A percentile compares a stretch with the other conserved stretches of the same genome.
These are phyloP conservation scores for Mythimna albipuncta DNA, from an alignment of 2,888 invertebrate species.

Conservation along the genomic window DNA sequence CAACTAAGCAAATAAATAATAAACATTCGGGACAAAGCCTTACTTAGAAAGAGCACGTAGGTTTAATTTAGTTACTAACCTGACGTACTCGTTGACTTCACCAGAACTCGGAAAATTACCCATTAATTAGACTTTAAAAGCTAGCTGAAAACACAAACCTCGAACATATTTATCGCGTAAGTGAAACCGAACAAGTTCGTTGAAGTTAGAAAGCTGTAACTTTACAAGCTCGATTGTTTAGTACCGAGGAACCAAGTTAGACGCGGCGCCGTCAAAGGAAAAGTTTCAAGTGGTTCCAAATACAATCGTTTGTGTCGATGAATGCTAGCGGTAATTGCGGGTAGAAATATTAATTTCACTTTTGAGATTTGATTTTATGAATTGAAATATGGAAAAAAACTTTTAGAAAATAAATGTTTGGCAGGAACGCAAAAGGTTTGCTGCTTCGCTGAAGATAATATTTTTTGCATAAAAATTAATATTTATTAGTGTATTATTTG, in stretches of 20 bases:
- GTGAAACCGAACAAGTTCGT: conserved; percentile 70
- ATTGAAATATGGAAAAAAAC: neutral
- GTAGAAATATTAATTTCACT: conserved; percentile 46
- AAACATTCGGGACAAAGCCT: neutral
- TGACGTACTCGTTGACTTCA: conserved; percentile 13
- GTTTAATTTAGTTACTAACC: conserved; percentile 1
- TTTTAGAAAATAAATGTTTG: neutral
- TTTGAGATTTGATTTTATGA: conserved; percentile 16
- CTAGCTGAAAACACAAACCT: conserved; percentile 44
- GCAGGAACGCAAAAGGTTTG: no score
- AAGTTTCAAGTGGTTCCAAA: conserved; percentile 81
- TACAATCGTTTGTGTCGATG: conserved; percentile 77
- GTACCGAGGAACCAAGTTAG: conserved; percentile 19
- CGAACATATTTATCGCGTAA: conserved; percentile 55
- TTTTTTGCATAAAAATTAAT: neutral
- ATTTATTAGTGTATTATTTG: no score
- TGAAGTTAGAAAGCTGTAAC: conserved; percentile 72
- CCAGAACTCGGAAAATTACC: conserved; percentile 30
- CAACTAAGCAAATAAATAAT: neutral
- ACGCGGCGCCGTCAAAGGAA: conserved; percentile 77
- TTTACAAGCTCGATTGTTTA: conserved; percentile 78
- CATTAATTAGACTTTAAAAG: conserved; percentile 40
- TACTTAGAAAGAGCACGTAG: conserved; percentile 12
- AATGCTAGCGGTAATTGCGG: conserved; percentile 68
- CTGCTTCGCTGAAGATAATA: neutral